A percentile compares a stretch with the other conserved stretches of the same genome.
These are phyloP conservation scores for Chroicocephalus ridibundus DNA, from an alignment of 2,113 vertebrate genomes.

Conservation along the genomic window DNA sequence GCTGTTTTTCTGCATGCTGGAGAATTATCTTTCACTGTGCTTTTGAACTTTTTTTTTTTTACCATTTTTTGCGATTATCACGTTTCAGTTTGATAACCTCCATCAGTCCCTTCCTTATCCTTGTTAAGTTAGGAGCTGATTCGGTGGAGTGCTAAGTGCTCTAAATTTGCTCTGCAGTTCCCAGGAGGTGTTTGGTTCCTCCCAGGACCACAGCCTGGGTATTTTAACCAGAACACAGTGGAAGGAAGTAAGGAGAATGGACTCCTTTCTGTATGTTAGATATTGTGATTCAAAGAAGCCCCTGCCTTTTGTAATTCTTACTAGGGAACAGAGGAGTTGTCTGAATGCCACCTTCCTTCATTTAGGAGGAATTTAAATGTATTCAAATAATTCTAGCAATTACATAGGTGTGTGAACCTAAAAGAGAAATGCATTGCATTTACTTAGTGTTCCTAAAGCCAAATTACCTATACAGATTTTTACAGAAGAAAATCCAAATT, in stretches of 20 bases:
- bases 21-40: background rate
- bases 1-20: background rate
- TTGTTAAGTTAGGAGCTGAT: background rate
- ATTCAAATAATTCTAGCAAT: background rate
- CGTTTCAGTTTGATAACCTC: constrained; percentile 13
- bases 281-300: background rate
- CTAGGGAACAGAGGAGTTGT: background rate
- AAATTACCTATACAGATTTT: background rate
- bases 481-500: background rate
- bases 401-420: background rate
- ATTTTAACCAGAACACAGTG: constrained; percentile 25
- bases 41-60: background rate
- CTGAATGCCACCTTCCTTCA: background rate
- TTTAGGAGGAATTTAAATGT: background rate
- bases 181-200: constrained; percentile 29
- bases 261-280: background rate
- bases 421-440: background rate
- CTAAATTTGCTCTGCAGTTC: constrained; percentile 45
- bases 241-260: background rate
- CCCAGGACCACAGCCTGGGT: background rate
- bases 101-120: background rate
- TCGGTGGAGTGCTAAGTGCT: constrained; percentile 5
- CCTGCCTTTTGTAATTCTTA: background rate
- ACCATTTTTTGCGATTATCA: background rate
- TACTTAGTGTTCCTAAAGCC: background rate